These are phyloP conservation scores for Drosophila acutilabella DNA, from an alignment of 2,888 invertebrate genomes.

Conservation along the genomic window DNA sequence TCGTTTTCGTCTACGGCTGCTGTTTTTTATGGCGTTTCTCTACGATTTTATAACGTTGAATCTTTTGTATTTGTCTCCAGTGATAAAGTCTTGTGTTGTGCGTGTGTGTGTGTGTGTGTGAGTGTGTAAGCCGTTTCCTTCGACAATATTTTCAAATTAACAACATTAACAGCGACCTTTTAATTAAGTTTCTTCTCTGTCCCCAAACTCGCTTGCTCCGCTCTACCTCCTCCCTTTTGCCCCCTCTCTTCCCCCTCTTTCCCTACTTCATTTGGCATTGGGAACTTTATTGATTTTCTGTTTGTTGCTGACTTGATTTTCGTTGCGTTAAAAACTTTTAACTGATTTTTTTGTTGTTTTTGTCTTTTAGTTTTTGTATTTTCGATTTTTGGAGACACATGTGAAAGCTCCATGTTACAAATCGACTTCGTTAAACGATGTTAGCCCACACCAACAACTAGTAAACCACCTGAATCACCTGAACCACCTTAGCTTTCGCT, in stretches of 20 bases:
- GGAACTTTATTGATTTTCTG: slow-evolving; percentile 76
- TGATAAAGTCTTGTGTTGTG: slow-evolving; percentile 6
- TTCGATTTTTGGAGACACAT: slow-evolving; percentile 64
- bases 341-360: slow-evolving; percentile 60
- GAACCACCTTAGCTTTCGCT: slow-evolving; percentile 75
- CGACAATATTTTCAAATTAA: slow-evolving; percentile 80
- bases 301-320: slow-evolving; percentile 49
- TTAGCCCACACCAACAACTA: slow-evolving; percentile 53
- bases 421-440: slow-evolving; percentile 71
- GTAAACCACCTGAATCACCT: slow-evolving; percentile 33
- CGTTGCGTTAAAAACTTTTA: slow-evolving; percentile 59
- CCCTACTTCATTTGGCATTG: slow-evolving; percentile 61
- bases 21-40: slow-evolving; percentile 74
- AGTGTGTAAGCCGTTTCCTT: slow-evolving; percentile 70
- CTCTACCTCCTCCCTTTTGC: slow-evolving; percentile 28
- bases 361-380: slow-evolving; percentile 25
- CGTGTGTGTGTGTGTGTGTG: slow-evolving; percentile 32
- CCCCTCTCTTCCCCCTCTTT: slow-evolving; percentile 12
- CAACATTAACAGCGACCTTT: slow-evolving; percentile 79
- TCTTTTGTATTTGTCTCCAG: slow-evolving; percentile 53
- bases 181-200: slow-evolving; percentile 76
- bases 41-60: slow-evolving; percentile 61
- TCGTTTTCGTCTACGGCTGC: slow-evolving; percentile 46
- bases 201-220: slow-evolving; percentile 24
- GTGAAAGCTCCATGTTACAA: slow-evolving; percentile 80